These are phyloP conservation scores for Thamnophis sirtalis DNA, from an alignment of 2,113 vertebrate genomes.

Conservation along the genomic window DNA sequence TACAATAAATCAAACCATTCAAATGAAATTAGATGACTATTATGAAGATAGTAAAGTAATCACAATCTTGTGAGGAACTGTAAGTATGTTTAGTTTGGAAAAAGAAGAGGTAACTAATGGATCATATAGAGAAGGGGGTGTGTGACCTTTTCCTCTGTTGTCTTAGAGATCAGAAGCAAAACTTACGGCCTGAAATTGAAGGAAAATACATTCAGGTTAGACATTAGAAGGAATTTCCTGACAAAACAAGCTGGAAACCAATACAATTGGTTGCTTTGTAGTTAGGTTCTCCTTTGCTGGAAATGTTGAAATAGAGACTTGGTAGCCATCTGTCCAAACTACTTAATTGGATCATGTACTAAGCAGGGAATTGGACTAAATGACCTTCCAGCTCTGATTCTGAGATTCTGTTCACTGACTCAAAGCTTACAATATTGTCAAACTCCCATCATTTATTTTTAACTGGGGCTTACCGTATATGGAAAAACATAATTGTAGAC, in stretches of 20 bases:
- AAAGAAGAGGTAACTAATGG: background rate
- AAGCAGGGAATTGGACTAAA: background rate
- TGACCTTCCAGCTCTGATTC: background rate
- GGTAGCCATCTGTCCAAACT: background rate
- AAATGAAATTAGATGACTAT: background rate
- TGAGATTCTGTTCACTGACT: background rate
- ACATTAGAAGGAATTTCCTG: background rate
- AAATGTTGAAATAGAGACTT: background rate
- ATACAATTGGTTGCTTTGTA: background rate
- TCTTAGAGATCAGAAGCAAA: background rate
- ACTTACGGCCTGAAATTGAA: background rate
- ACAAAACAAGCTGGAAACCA: background rate
- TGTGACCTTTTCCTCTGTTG: background rate
- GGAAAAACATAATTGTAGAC: background rate
- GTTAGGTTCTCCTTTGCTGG: background rate
- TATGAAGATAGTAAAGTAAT: background rate
- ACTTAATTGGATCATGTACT: background rate
- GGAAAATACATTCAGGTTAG: background rate
- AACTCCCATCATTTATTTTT: background rate
- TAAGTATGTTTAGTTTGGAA: background rate
- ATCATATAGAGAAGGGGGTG: background rate
- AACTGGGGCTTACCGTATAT: background rate
- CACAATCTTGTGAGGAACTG: background rate
- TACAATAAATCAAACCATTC: background rate
- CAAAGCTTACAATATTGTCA: background rate